A percentile compares a stretch with the other conserved stretches of the same genome.
phyloP scores from a whole-genome alignment of 2,888 invertebrate species.

The Chelonus formosanus region DNA sequence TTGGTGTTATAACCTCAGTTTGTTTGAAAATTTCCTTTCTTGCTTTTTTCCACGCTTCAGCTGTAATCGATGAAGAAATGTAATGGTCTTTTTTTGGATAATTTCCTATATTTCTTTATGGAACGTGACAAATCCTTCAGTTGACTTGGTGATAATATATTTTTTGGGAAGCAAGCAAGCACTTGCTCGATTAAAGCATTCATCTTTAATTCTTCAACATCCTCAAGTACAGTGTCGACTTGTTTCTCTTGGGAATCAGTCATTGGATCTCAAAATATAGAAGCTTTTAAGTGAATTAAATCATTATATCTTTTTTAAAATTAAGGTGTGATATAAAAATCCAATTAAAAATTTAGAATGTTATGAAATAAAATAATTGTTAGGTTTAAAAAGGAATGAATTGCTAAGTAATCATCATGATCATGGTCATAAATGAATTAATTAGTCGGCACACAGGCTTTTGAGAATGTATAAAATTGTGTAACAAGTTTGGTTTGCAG shows the following conservation, averaged over 20 bases:
- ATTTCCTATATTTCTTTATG: slow-evolving; percentile 19
- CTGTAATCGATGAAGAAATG: slow-evolving; percentile 8
- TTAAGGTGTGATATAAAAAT: no score
- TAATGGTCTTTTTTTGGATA: slow-evolving; percentile 14
- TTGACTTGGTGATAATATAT: slow-evolving; percentile 32
- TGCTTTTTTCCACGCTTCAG: slow-evolving; percentile 34
- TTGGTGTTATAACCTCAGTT: slow-evolving; percentile 14
- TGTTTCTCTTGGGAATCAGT: background rate
- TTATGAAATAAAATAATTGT: background rate
- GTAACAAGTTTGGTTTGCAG: slow-evolving; percentile 20
- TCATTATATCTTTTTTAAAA: no score
- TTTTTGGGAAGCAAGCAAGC: slow-evolving; percentile 38
- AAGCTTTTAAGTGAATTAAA: background rate
- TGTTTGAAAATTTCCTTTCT: slow-evolving; percentile 28
- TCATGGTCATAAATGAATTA: slow-evolving; percentile 12
- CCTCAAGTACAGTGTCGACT: background rate
- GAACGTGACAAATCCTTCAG: slow-evolving; percentile 33
- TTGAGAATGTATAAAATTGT: slow-evolving; percentile 18
- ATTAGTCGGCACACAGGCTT: slow-evolving; percentile 20
- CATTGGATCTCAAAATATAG: slow-evolving; percentile 14
- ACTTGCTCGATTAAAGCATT: slow-evolving; percentile 39
- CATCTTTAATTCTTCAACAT: slow-evolving; percentile 30
- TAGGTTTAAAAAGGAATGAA: background rate
- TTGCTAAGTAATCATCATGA: slow-evolving; percentile 1
- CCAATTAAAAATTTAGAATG: no score